Evolutionary conservation across 2,888 invertebrate species (phyloP).

Genomic region (Hydrotaea cyrtoneurina): DNA sequence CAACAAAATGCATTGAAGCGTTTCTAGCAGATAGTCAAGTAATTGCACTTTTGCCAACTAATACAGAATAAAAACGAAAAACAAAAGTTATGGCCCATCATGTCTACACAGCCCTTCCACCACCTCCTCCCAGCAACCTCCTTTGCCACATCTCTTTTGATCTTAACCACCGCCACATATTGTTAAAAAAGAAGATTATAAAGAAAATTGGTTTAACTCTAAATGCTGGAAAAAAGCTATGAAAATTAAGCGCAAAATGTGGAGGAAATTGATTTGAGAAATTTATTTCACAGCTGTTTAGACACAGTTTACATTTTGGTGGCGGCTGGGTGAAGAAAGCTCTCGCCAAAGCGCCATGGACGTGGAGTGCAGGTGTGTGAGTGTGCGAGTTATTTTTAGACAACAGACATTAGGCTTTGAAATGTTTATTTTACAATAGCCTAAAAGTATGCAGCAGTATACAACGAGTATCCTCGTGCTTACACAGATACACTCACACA

Average conservation of each 20-base stretch:
- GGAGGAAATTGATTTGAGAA: slow-evolving; percentile 15
- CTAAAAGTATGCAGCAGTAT: slow-evolving; percentile 26
- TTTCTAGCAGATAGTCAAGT: slow-evolving; percentile 32
- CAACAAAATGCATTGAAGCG: slow-evolving; percentile 26
- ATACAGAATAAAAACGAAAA: slow-evolving; percentile 21
- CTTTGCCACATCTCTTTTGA: background rate
- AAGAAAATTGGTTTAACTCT: slow-evolving; percentile 21
- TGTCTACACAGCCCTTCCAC: slow-evolving; percentile 10
- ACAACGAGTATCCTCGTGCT: background rate
- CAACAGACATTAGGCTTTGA: background rate
- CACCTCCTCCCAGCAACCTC: no score
- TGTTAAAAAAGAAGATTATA: background rate
- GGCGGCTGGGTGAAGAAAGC: background rate
- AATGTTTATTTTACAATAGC: slow-evolving; percentile 20
- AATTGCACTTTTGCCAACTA: slow-evolving; percentile 31
- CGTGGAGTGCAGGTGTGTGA: no score
- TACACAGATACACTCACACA: background rate
- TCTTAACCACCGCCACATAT: slow-evolving; percentile 22
- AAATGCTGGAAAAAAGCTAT: slow-evolving; percentile 12
- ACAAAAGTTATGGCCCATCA: slow-evolving; percentile 32
- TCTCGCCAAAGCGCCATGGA: no score
- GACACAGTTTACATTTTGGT: background rate
- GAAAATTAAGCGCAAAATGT: background rate
- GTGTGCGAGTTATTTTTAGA: background rate
- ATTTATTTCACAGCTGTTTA: slow-evolving; percentile 10